Base-by-base conservation (phyloP, 2,888 invertebrate genomes). In the Ferdinandea cuprea region DNA sequence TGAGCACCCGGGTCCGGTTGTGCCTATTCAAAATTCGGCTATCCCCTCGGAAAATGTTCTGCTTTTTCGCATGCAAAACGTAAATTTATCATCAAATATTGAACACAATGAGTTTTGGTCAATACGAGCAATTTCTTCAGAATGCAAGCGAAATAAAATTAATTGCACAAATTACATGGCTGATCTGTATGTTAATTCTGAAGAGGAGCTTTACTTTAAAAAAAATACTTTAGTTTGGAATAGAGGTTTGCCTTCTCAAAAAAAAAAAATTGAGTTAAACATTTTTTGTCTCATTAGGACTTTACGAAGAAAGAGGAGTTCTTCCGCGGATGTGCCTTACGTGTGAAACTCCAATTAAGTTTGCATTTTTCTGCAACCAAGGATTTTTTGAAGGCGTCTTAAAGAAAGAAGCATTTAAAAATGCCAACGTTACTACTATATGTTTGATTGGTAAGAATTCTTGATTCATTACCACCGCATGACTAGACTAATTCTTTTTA, bases 121-220 rank as follows among this genome's bases (percentile, higher is more conserved):
- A 7, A 92, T 94, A 54, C 92, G 94, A 1, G 92, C 92, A 63
- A 92, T 93, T 8, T 93, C 93, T 66, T 92, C 92, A 78, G 93
- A 93, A 86, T 92, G 87, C 42, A 91, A 50, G 25, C 52, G 48
- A 71, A 85, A 2, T 81, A 81, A 11, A 81, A 77, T 0, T 77
- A 86, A 58, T 25, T 86, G n/a, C 3, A 68, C 85, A 0, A 86
- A 88, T 56, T 91, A 89, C 61, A 89, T 91, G 86, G 89, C 87
- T 19, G 89, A 90, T 69, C 89, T 87, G 35, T 87, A 89, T 71
- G 88, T 90, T 0, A 91, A 91, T 87, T 92, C 94, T 89, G 97
- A 97, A 90, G 97, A 98, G 89, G 98, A 98, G 89, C 91, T 98
- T 63, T 98, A 97, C 92, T 94, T 96, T 1, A 95, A 94, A 87